These are phyloP conservation scores for Cheilosia scutellata DNA, from an alignment of 2,888 invertebrate genomes.

Conservation along the genomic window DNA sequence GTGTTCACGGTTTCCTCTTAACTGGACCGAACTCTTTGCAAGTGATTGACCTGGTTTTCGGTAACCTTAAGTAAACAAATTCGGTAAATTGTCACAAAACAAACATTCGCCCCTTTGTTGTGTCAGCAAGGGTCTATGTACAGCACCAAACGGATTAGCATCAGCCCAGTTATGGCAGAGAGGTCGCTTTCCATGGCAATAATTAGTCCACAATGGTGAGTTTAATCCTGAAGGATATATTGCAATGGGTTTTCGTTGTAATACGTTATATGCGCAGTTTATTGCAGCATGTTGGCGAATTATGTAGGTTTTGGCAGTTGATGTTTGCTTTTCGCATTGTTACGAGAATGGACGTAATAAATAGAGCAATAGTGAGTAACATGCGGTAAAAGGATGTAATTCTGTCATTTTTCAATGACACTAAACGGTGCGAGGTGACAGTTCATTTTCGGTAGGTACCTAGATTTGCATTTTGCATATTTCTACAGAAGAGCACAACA, in stretches of 20 bases:
- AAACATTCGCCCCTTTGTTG: slow-evolving; percentile 42
- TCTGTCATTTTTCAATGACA: slow-evolving; percentile 22
- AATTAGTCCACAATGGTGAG: slow-evolving; percentile 65
- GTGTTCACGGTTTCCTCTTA: slow-evolving; percentile 56
- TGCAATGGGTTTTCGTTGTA: not conserved
- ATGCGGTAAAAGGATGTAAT: slow-evolving; percentile 70
- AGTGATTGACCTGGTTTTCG: slow-evolving; percentile 69
- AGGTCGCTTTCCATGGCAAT: slow-evolving; percentile 47
- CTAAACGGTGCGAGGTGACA: not conserved
- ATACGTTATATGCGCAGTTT: slow-evolving; percentile 16
- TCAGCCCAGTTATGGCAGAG: slow-evolving; percentile 29
- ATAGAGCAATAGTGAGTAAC: slow-evolving; percentile 59
- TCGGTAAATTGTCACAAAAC: slow-evolving; percentile 63
- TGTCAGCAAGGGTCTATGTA: slow-evolving; percentile 13
- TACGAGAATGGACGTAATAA: slow-evolving; percentile 69
- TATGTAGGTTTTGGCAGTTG: slow-evolving; percentile 43
- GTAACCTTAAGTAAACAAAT: slow-evolving; percentile 72
- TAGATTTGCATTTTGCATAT: too few relatives aligned
- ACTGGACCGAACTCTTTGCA: slow-evolving; percentile 69
- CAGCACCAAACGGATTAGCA: slow-evolving; percentile 58
- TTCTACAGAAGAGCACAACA: too few relatives aligned
- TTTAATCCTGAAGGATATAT: slow-evolving; percentile 32
- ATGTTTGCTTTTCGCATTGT: slow-evolving; percentile 67
- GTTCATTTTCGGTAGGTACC: not conserved
- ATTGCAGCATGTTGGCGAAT: slow-evolving; percentile 71